These are phyloP conservation scores for Cacoxenus indagator DNA, from an alignment of 2,888 invertebrate species.

Conservation along the genomic window DNA sequence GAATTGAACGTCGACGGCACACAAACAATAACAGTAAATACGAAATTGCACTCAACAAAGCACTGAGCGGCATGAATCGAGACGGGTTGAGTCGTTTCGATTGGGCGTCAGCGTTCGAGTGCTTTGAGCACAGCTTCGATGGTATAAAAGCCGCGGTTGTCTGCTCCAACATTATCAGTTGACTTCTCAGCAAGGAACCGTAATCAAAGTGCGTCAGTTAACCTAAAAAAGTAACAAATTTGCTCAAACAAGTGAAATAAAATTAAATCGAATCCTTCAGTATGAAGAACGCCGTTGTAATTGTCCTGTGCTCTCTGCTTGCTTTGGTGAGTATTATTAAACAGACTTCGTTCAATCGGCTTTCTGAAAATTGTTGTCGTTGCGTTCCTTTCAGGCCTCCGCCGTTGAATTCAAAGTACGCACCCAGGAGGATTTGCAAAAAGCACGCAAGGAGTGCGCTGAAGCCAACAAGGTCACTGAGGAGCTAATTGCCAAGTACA, in stretches of 20 bases:
- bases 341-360: neutral
- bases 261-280: constrained; percentile 35
- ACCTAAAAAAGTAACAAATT: constrained; percentile 8
- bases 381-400: constrained; percentile 45
- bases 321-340: constrained; percentile 61
- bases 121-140: constrained; percentile 18
- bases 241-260: neutral
- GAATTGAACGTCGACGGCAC: neutral
- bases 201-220: constrained; percentile 20
- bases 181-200: constrained; percentile 35
- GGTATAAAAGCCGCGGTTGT: constrained; percentile 46
- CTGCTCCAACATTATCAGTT: constrained; percentile 43
- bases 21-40: neutral
- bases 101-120: constrained; percentile 24
- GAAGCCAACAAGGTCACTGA: constrained; percentile 64
- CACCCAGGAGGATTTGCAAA: constrained; percentile 67
- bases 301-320: constrained; percentile 63
- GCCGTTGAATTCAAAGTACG: constrained; percentile 67
- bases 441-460: constrained; percentile 67
- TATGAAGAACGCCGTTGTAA: constrained; percentile 66
- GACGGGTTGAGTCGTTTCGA: neutral
- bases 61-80: neutral
- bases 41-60: constrained; percentile 13
- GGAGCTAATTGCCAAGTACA: constrained; percentile 67
- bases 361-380: neutral